Base-by-base conservation (phyloP, 2,888 invertebrate species). In the Mimumesa dahlbomi region DNA sequence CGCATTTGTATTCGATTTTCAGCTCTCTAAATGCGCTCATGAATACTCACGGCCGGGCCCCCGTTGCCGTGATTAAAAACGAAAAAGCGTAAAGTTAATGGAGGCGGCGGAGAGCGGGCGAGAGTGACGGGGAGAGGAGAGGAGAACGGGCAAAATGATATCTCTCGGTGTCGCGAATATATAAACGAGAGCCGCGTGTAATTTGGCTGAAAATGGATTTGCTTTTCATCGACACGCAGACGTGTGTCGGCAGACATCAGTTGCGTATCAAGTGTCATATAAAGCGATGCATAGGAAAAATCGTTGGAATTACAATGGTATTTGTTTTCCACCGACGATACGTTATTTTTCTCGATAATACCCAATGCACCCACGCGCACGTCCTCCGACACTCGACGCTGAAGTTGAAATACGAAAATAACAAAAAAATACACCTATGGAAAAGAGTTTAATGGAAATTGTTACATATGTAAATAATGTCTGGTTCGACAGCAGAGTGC, bases 121-220 rank as follows among this genome's bases (percentile, higher is more conserved):
- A 21, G 13, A 21, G 21, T 13, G 50, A 52, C 45, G 54, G 53
- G 22, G 43, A 29, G 29, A n/a, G 21, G 21, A 4, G 52, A 9
- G 49, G 5, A 49, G 22, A 50, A 34, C 45, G 34, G 34, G 42
- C 34, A 38, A 65, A 76, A 66, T 71, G 59, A 69, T 68, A 62
- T 49, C 50, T 49, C 43, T n/a, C 56, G 13, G 45, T 53, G 53
- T 48, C 61, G 54, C 53, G 48, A 63, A 48, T 58, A 45, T 54
- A 49, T 58, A 63, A 58, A 70, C 61, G 66, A 69, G 63, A 67
- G 50, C 34, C 61, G 70, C 45, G 73, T 76, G 74, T 74, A 77
- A 77, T 77, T 75, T 70, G 70, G 76, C 49, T 64, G 76, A 76
- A 76, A 74, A 70, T 74, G 76, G 64, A 74, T 77, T 76, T 77